Evolutionary conservation across 2,113 vertebrate genomes (phyloP), one percentile per base, ranked within the genome.

Genomic region (Meleagris gallopavo): DNA sequence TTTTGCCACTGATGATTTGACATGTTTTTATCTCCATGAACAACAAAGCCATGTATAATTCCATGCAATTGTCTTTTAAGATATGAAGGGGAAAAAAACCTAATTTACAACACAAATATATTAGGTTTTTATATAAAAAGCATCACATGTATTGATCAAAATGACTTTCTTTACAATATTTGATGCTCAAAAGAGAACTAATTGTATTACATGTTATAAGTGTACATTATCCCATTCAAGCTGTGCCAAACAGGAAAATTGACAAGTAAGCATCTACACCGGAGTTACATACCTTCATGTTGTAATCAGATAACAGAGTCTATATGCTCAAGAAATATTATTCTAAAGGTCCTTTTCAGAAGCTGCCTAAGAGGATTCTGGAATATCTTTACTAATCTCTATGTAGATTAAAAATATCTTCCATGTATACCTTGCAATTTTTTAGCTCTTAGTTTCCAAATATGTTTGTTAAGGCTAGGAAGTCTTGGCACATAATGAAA

Each of bases 31-130:
- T 97, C 95, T 96, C 95, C 88, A 74, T 82, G 88, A 95, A 97
- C 81, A 98, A 96, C 96, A 97, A 97, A 97, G 90, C 87, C 93
- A 93, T 94, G 94, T 89, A 97, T 97, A 97, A 97, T 96, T 94
- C 96, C 89, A 60, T 94, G 78, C 94, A 96, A 96, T 94, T 97
- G 96, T 96, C 96, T 98, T 97, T 97, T 97, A 91, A 95, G 94
- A 94, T 95, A 97, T 92, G 90, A 95, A 93, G 95, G 61, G 93
- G 34, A 94, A 94, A 96, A 48, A 95, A 11, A 0, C 54, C 96
- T 97, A 97, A 97, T 97, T 97, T 97, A 97, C 88, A 97, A 91
- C 95, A 93, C 92, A 93, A 96, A 97, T 88, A 95, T 97, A 97
- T 96, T 96, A 97, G 95, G 65, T 38, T 95, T 97, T 97, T 96